Evolutionary conservation across 30 jellyfish, hydroid and myxozoan genomes (phyloP).

Genomic region (Aurelia sp.): DNA sequence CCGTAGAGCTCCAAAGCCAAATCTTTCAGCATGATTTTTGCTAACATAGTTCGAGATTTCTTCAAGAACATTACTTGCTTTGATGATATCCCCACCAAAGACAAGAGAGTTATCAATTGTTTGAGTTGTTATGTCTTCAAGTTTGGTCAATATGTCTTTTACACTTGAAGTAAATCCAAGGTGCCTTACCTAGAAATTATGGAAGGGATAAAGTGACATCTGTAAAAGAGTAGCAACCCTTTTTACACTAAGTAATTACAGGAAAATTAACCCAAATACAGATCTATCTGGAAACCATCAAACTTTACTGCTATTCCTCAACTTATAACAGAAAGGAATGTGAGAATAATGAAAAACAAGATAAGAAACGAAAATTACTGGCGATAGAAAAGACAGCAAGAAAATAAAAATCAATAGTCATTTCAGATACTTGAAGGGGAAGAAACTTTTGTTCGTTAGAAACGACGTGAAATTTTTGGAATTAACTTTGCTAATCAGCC

Average conservation of each 20-base stretch:
- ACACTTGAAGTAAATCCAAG: slow-evolving; percentile 84
- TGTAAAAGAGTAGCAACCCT: too few relatives aligned
- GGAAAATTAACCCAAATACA: too few relatives aligned
- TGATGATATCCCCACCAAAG: slow-evolving; percentile 93
- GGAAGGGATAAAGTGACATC: too few relatives aligned
- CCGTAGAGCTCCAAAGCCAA: slow-evolving; percentile 79
- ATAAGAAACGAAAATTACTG: not conserved
- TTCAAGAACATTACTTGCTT: slow-evolving; percentile 65
- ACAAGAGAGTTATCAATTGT: slow-evolving; percentile 92
- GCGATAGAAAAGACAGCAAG: too few relatives aligned
- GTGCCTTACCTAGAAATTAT: slow-evolving; percentile 53
- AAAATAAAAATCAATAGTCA: too few relatives aligned
- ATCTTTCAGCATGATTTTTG: slow-evolving; percentile 61
- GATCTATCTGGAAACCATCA: too few relatives aligned
- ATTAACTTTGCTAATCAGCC: too few relatives aligned
- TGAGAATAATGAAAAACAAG: not conserved
- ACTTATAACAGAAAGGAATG: not conserved
- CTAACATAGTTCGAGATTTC: slow-evolving; percentile 60
- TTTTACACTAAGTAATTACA: too few relatives aligned
- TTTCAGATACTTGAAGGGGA: too few relatives aligned
- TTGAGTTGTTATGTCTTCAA: slow-evolving; percentile 92
- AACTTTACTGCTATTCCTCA: too few relatives aligned
- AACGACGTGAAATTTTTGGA: too few relatives aligned
- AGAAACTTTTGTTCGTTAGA: too few relatives aligned
- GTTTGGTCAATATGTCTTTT: slow-evolving; percentile 63